These are phyloP conservation scores for Maconellicoccus hirsutus DNA, from an alignment of 1,140 invertebrate species.

Conservation along the genomic window DNA sequence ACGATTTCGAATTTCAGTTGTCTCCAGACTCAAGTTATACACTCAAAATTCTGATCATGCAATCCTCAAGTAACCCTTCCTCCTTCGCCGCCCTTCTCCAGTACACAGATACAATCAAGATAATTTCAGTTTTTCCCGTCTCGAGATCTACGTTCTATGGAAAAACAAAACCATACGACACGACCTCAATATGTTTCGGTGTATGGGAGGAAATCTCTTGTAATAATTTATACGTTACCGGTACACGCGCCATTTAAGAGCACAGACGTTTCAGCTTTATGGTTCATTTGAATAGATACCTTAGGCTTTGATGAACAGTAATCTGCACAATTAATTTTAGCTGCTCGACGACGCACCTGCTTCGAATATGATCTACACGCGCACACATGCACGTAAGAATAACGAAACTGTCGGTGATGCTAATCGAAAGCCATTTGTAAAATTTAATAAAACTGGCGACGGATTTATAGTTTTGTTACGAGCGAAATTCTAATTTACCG, in stretches of 20 bases:
- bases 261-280: no score
- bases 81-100: no score
- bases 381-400: neutral
- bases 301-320: constrained; percentile 17
- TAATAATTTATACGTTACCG: neutral
- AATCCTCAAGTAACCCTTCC: no score
- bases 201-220: neutral
- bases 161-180: no score
- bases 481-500: neutral
- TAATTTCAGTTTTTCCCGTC: no score
- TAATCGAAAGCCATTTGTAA: constrained; percentile 19
- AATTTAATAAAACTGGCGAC: constrained; percentile 18
- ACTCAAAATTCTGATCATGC: no score
- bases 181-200: no score
- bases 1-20: no score
- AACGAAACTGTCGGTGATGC: neutral
- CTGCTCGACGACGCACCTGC: neutral
- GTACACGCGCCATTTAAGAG: neutral
- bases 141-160: no score
- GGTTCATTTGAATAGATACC: neutral
- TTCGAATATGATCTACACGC: neutral
- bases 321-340: constrained; percentile 19
- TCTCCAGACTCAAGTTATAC: no score
- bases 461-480: constrained; percentile 13
- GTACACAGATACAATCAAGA: no score